A percentile compares a stretch with the other conserved stretches of the same genome.
These are phyloP conservation scores for Moxostoma hubbsi DNA, from an alignment of 2,797 vertebrate genomes.

Conservation along the genomic window DNA sequence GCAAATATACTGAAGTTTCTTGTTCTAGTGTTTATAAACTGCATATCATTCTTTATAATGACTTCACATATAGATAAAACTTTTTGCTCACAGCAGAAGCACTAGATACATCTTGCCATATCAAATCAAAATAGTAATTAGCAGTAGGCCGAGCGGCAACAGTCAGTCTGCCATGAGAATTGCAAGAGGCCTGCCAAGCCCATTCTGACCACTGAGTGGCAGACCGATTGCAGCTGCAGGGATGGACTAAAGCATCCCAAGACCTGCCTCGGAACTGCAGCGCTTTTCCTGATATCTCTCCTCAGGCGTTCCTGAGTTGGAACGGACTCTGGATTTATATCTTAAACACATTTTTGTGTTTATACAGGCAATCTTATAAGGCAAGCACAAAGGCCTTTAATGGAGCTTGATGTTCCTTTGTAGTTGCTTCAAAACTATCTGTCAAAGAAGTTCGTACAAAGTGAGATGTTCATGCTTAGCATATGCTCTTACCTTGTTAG, in stretches of 20 bases:
- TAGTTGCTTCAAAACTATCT: slow-evolving; percentile 37
- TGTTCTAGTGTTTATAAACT: not conserved
- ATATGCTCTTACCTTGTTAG: not conserved
- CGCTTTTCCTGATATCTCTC: slow-evolving; percentile 2
- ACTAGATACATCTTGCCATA: too few species aligned
- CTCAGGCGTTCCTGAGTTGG: slow-evolving; percentile 7
- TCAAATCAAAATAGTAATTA: too few species aligned
- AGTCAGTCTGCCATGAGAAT: not conserved
- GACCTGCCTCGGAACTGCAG: slow-evolving; percentile 13
- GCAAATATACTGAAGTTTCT: slow-evolving; percentile 18
- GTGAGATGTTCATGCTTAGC: slow-evolving; percentile 9
- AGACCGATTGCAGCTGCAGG: not conserved
- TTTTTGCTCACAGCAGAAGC: too few species aligned
- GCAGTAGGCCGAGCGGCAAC: not conserved
- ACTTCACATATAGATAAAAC: too few species aligned
- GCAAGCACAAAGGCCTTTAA: slow-evolving; percentile 53
- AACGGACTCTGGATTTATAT: slow-evolving; percentile 14
- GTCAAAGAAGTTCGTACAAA: not conserved
- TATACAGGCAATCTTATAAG: slow-evolving; percentile 59
- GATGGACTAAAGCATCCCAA: not conserved
- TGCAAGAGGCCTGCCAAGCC: not conserved
- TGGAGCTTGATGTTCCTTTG: slow-evolving; percentile 53
- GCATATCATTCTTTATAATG: not conserved
- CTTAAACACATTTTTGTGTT: slow-evolving; percentile 49
- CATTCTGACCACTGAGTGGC: not conserved